Evolutionary conservation across 2,113 vertebrate species (phyloP), one percentile per base, ranked within the genome.

Genomic region (Pedetes capensis): DNA sequence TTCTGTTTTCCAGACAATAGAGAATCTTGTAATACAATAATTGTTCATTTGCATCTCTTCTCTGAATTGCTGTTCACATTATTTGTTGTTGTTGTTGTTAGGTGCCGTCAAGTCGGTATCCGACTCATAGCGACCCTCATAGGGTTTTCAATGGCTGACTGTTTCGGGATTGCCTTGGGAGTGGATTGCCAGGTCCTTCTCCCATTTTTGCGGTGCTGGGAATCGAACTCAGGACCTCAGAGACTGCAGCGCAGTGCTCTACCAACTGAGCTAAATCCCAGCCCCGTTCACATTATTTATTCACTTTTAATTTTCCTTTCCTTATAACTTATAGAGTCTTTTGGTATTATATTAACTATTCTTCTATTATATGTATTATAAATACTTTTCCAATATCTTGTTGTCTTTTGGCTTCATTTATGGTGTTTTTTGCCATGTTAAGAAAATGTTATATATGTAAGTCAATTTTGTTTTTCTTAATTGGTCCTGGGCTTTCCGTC

Each of bases 1-100:
- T 86, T 89, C 66, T 89, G 79, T 76, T 83, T 93, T 76, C 34
- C 90, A 93, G 17, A 87, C 53, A 95, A 49, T 61, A 68, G n/a
- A 80, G 51, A 61, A 71, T 93, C 80, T 85, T 91, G 20, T 79
- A 29, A 61, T 61, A 80, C 47, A 22, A 61, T 82, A 71, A 82
- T 55, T 94, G 57, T 8, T 14, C 32, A 75, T 74, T 95, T 92
- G 32, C 9, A 39, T 85, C 39, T 86, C 69, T 44, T 87, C 34
- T 93, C 76, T 93, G 68, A 82, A 89, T 89, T 75, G 89, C 57
- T 94, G 32, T 84, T 91, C 76, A 49, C 49, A 42, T 71, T 93
- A 10, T 71, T 82, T n/a, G 25, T 74, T 79, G n/a, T n/a, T n/a
- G n/a, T n/a, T n/a, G n/a, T n/a, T n/a, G n/a, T n/a, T n/a, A n/a